Evolutionary conservation across 1,140 invertebrate species (phyloP).

Genomic region (Drosophila subobscura): DNA sequence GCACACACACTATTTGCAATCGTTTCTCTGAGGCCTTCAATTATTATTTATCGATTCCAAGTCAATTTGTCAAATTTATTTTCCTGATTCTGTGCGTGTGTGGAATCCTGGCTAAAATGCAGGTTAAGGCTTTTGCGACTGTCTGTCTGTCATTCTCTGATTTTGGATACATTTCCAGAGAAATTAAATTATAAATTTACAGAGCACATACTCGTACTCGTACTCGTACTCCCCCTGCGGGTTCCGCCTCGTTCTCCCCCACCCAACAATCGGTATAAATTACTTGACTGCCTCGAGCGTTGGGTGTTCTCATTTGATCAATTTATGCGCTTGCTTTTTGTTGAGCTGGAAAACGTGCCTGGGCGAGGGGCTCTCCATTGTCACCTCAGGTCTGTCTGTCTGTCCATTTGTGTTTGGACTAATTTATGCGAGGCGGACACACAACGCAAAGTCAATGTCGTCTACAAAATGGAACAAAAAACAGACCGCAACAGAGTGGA

Average conservation of each 20-base stretch:
- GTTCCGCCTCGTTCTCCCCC: conserved; percentile 7
- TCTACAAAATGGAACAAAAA: conserved; percentile 23
- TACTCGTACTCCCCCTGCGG: not conserved
- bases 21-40: conserved; percentile 49
- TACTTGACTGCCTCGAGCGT: conserved; percentile 6
- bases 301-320: not conserved
- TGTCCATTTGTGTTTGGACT: conserved; percentile 47
- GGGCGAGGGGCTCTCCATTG: conserved; percentile 15
- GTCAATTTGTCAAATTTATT: conserved; percentile 69
- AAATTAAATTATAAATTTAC: conserved; percentile 53
- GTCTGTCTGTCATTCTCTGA: not conserved
- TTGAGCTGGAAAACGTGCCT: conserved; percentile 25
- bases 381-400: conserved; percentile 18
- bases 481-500: conserved; percentile 13
- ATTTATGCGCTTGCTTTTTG: conserved; percentile 19
- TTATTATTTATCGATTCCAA: conserved; percentile 74
- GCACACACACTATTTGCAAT: too few species aligned
- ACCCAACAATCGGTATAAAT: conserved; percentile 47
- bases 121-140: not conserved
- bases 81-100: conserved; percentile 7
- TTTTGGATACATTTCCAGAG: conserved; percentile 27
- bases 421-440: conserved; percentile 66
- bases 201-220: conserved; percentile 5
- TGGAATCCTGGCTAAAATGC: conserved; percentile 9
- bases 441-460: conserved; percentile 69